phyloP scores from a whole-genome alignment of 2,113 vertebrate genomes.

The Ptyas mucosa region DNA sequence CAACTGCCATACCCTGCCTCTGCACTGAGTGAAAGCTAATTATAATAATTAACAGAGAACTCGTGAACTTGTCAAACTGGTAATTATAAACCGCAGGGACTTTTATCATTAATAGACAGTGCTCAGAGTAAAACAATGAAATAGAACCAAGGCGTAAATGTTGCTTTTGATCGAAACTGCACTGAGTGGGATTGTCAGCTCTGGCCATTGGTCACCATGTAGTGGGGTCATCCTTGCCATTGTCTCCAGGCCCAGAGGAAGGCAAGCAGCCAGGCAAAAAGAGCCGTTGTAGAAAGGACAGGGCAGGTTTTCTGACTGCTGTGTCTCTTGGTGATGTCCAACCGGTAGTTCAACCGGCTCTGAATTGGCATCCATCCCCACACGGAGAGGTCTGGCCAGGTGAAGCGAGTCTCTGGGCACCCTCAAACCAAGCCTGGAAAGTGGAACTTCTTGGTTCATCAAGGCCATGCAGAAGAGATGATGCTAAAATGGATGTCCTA shows the following conservation, averaged over 20 bases:
- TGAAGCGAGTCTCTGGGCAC: neutral
- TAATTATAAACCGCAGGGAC: constrained; percentile 75
- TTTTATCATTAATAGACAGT: constrained; percentile 69
- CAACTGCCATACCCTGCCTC: constrained; percentile 71
- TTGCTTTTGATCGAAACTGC: constrained; percentile 26
- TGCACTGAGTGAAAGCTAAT: constrained; percentile 72
- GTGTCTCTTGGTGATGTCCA: neutral
- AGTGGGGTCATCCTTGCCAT: fast-evolving
- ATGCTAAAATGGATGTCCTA: neutral
- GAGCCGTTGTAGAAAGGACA: neutral
- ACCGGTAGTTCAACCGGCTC: neutral
- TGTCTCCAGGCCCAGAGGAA: fast-evolving
- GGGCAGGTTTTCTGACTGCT: neutral
- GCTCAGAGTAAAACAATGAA: constrained; percentile 34
- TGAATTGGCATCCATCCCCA: neutral
- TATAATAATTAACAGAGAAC: constrained; percentile 81
- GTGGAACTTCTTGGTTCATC: neutral
- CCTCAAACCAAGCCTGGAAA: neutral
- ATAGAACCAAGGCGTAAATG: constrained; percentile 43
- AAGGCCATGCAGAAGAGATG: neutral
- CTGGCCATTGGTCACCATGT: constrained; percentile 1
- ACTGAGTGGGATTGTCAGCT: neutral
- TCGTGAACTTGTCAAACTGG: constrained; percentile 80
- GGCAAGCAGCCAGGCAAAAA: fast-evolving
- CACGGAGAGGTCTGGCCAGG: neutral